Percentiles rank a stretch among this genome's conserved stretches.
Conservation (phyloP, 1,140 invertebrate species). For the Matsumurasca onukii region DNA sequence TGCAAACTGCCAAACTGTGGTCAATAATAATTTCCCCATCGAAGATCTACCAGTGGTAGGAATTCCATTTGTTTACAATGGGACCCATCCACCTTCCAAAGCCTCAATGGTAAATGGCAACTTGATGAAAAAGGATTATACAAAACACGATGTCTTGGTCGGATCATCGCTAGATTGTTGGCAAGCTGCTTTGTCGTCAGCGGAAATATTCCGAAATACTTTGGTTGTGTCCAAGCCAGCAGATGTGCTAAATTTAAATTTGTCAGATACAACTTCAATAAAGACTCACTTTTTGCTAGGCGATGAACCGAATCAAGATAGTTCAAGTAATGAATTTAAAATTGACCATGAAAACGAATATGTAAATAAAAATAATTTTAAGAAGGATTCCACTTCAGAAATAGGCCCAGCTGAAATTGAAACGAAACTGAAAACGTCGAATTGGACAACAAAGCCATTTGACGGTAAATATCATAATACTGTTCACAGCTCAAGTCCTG, state of each 20-base stretch:
- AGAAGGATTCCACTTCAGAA: neutral
- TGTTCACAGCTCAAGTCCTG: too few species aligned
- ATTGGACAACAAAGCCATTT: neutral
- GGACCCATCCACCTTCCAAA: neutral
- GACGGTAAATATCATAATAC: too few species aligned
- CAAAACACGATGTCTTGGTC: too few species aligned
- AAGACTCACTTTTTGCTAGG: neutral
- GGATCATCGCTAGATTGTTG: neutral
- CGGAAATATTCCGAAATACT: neutral
- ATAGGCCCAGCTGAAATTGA: neutral
- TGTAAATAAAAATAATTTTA: neutral
- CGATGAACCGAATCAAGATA: neutral
- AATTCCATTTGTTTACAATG: constrained; percentile 11
- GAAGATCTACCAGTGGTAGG: constrained; percentile 16
- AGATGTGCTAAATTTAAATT: neutral
- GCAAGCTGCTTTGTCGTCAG: neutral
- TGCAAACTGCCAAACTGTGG: neutral
- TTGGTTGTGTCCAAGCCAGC: neutral
- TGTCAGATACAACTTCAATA: neutral
- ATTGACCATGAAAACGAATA: neutral
- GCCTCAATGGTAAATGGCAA: neutral
- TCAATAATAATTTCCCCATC: constrained; percentile 4
- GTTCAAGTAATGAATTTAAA: neutral
- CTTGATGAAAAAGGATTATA: too few species aligned
- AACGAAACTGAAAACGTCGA: neutral